Conservation (phyloP, 2,888 invertebrate genomes). For the Drosophila atripex region DNA sequence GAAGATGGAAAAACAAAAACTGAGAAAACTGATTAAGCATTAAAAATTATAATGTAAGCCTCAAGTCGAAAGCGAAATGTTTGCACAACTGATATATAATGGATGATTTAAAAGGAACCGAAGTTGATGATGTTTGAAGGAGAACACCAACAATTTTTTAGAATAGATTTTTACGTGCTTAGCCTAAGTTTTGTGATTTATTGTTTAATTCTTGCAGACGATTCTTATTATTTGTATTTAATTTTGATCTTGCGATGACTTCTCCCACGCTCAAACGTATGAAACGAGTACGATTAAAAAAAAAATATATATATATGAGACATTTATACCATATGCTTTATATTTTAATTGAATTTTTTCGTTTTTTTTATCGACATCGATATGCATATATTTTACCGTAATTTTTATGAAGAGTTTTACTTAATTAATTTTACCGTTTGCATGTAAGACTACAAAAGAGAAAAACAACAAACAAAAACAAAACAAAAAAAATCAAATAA, state of each 20-base stretch:
- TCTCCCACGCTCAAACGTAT: slow-evolving; percentile 40
- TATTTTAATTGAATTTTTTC: slow-evolving; percentile 42
- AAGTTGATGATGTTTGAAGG: slow-evolving; percentile 14
- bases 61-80: slow-evolving; percentile 49
- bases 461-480: slow-evolving; percentile 43
- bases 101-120: slow-evolving; percentile 13
- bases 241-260: slow-evolving; percentile 44
- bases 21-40: slow-evolving; percentile 70
- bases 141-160: slow-evolving; percentile 51
- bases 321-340: slow-evolving; percentile 48
- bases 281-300: slow-evolving; percentile 16
- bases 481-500: slow-evolving; percentile 51
- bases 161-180: slow-evolving; percentile 70
- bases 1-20: slow-evolving; percentile 35
- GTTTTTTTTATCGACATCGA: slow-evolving; percentile 21
- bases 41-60: slow-evolving; percentile 57
- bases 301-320: slow-evolving; percentile 14
- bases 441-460: slow-evolving; percentile 53
- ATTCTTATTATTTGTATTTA: slow-evolving; percentile 49
- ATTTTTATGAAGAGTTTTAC: slow-evolving; percentile 68
- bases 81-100: slow-evolving; percentile 29
- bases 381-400: slow-evolving; percentile 61
- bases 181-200: slow-evolving; percentile 75
- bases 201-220: slow-evolving; percentile 65
- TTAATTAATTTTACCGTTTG: slow-evolving; percentile 64